Evolutionary conservation across 2,113 vertebrate species (phyloP), one percentile per base, ranked within the genome.

Genomic region (Pristiophorus japonicus): DNA sequence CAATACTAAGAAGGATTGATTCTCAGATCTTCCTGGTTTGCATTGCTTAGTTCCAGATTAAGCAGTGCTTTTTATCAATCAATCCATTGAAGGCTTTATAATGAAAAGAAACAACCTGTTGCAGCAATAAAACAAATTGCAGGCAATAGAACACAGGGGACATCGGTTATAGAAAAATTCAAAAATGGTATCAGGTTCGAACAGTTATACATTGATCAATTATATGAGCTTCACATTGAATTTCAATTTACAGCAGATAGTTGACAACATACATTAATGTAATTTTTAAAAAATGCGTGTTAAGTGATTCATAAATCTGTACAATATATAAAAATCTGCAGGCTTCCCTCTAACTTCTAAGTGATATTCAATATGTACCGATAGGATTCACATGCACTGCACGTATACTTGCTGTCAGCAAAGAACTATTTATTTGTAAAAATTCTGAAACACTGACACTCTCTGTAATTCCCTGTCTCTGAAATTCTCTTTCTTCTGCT

Each of bases 301-400:
- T 67, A 94, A 94, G 38, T 65, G 62, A 66, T 66, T 67, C 63
- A 94, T 94, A 22, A 94, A 94, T 45, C 38, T 47, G 38, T 67
- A 47, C 2, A 14, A 4, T 67, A 66, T 14, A 38, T 67, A 14
- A 94, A 67, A 66, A 22, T 22, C 62, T 67, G 63, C 92, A 67
- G 62, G 92, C 38, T 66, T 30, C 92, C 67, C 65, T 20, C 63
- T 67, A 94, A 94, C 92, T 94, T 94, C 92, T 11, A 42, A 94
- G 92, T 67, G 10, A 45, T 20, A 59, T 63, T 91, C 51, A 63
- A 62, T 63, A n/a, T 42, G 18, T 42, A 66, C 27, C 20, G 22
- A 45, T n/a, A 94, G 65, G 20, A 67, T 94, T 94, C 92, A 51
- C 47, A 66, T 24, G 63, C 65, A 24, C 38, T 42, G 45, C 38